These are phyloP conservation scores for Oopsacas minuta DNA, from an alignment of 37 sponge, comb jelly and placozoan species.

Conservation along the genomic window DNA sequence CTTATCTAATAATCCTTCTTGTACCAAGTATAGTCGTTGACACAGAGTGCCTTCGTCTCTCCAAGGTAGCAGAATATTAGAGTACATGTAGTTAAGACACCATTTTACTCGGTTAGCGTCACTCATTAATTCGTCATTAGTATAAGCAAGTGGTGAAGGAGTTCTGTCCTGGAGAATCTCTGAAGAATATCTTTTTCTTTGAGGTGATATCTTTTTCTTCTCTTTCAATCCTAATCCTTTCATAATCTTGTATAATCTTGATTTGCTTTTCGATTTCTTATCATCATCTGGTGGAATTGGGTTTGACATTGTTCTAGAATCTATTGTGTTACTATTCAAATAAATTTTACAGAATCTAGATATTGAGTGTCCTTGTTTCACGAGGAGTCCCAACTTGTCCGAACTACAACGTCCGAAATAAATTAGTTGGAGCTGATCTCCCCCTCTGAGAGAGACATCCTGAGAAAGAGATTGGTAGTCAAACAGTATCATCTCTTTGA, in stretches of 20 bases:
- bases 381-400: not conserved
- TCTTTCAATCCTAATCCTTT: not conserved
- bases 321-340: not conserved
- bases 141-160: not conserved
- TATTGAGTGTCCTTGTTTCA: not conserved
- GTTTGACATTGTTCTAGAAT: not conserved
- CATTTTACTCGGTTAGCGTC: not conserved
- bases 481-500: not conserved
- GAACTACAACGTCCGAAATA: not conserved
- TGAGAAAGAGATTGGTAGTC: not conserved
- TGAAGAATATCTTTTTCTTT: not conserved
- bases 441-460: not conserved
- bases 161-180: not conserved
- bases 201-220: not conserved
- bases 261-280: not conserved
- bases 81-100: not conserved
- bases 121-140: not conserved
- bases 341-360: not conserved
- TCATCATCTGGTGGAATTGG: not conserved
- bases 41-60: not conserved
- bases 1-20: not conserved
- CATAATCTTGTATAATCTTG: not conserved
- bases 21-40: not conserved
- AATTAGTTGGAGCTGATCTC: not conserved
- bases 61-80: not conserved